Base-by-base conservation (phyloP, 30 jellyfish, hydroid and myxozoan species). In the Clytia hemisphaerica region DNA sequence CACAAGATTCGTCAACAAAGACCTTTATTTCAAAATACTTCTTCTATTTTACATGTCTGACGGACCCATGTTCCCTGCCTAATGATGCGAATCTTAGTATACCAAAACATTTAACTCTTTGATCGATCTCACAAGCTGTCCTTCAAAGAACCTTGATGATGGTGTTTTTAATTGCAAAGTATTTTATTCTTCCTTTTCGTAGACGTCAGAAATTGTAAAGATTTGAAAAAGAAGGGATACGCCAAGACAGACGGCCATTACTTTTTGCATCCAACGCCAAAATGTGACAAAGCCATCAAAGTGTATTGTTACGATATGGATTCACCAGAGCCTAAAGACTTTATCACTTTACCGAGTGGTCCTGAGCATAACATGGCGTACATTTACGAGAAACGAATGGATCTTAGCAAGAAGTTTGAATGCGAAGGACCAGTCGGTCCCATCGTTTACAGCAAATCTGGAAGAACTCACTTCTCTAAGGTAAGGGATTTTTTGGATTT, bases 261-360 rank as follows among this genome's bases (percentile, higher is more conserved):
- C 62, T 76, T 84, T 24, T 61, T 84, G 19, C 66, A 84, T 48
- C 95, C 95, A 40, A 49, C 58, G 45, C 59, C 65, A 45, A 37
- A 82, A 2, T 84, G 95, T 79, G 37, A 85, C 18, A 61, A 75
- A 6, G 88, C 95, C 0, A 61, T 84, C 49, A 69, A 70, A 36
- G 83, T 84, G n/a, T 84, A 84, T 67, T 84, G 95, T 50, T 93
- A 84, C 77, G 95, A 79, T n/a, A 84, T 77, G 93, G 37, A 75
- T 18, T 14, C 38, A 28, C 42, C 22, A 10, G 16, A 49, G 1
- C 95, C 95, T 15, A 79, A 47, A 7, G 91, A 84, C 38, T 84
- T 76, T 72, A 80, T 84, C 66, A 84, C 95, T 1, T 63, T 84
- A 46, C 88, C 93, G 18, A 84, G 83, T 26, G 95, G 95, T 14